phyloP scores from a whole-genome alignment of 2,797 vertebrate genomes.

The Pyrocephalus nanus region DNA sequence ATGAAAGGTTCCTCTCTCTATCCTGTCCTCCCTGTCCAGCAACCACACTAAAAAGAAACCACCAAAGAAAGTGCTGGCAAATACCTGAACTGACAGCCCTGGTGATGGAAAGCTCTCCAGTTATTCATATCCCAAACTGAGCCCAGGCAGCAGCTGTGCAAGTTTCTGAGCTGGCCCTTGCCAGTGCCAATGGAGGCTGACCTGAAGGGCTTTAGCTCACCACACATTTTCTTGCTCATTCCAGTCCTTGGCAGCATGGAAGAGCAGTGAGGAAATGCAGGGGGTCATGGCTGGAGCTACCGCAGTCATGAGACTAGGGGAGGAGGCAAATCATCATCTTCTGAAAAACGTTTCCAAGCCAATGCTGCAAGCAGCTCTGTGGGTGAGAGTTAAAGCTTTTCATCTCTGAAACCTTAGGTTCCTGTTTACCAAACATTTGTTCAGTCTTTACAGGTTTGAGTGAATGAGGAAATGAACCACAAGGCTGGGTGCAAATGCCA shows the following conservation, averaged over 20 bases:
- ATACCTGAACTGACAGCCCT: conserved; percentile 49
- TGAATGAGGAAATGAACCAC: conserved; percentile 52
- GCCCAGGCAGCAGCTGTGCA: conserved; percentile 5
- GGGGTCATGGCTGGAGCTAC: neutral
- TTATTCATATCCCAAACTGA: conserved; percentile 30
- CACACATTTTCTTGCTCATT: neutral
- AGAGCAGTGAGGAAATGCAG: neutral
- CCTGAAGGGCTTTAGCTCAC: neutral
- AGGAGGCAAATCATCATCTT: neutral
- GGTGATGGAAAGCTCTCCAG: conserved; percentile 58
- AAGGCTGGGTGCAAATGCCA: conserved; percentile 16
- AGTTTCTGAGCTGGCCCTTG: conserved; percentile 29
- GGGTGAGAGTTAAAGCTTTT: conserved; percentile 43
- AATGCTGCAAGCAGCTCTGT: conserved; percentile 18
- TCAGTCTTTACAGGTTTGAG: conserved; percentile 23
- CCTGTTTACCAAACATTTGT: conserved; percentile 71
- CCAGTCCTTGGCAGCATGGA: neutral
- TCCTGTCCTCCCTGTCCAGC: conserved; percentile 48
- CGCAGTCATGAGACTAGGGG: neutral
- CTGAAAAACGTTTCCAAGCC: conserved; percentile 32
- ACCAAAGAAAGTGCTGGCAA: conserved; percentile 57
- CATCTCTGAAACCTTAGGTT: conserved; percentile 43
- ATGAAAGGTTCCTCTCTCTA: conserved; percentile 65
- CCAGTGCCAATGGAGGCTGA: neutral
- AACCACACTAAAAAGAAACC: conserved; percentile 63